These are phyloP conservation scores for Coracias cyanogaster DNA, from an alignment of 2,797 vertebrate species.

Conservation along the genomic window DNA sequence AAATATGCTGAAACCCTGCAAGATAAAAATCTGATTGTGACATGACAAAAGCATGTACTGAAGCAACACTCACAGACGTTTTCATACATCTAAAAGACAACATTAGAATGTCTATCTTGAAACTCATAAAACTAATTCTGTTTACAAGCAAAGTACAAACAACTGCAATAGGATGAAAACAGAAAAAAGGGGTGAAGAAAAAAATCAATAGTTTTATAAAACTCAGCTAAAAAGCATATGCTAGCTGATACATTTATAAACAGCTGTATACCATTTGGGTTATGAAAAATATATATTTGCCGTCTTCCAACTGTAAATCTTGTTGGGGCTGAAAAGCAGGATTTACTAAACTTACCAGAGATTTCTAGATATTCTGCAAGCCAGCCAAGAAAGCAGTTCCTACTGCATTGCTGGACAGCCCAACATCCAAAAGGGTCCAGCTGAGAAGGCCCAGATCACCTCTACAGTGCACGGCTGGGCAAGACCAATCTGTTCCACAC, in stretches of 20 bases:
- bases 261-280: background rate
- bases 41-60: background rate
- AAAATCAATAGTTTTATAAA: background rate
- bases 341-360: background rate
- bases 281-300: background rate
- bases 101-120: background rate
- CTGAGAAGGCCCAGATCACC: background rate
- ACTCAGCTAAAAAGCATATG: background rate
- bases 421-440: background rate
- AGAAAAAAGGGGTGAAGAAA: background rate
- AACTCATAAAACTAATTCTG: conserved; percentile 3
- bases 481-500: background rate
- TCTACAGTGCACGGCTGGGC: background rate
- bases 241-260: background rate
- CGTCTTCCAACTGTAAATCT: background rate
- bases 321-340: background rate
- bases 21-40: background rate
- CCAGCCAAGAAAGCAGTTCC: background rate
- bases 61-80: background rate
- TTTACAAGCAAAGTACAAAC: background rate
- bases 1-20: background rate
- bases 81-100: conserved; percentile 7
- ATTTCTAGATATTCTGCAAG: background rate
- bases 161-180: background rate
- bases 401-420: background rate